phyloP scores from a whole-genome alignment of 1,140 invertebrate genomes.

The Maniola jurtina region DNA sequence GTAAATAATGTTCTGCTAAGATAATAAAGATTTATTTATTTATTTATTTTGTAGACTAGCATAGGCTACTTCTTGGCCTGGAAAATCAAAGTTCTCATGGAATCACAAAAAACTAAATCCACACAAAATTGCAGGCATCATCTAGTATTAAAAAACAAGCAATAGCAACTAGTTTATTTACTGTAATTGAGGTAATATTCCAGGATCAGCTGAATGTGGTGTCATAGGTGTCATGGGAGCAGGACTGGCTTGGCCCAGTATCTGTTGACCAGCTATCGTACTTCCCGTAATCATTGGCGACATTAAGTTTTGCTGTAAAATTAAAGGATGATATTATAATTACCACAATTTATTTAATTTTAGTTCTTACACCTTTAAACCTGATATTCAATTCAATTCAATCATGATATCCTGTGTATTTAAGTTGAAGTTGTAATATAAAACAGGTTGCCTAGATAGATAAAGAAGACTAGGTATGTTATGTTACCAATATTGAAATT shows the following conservation, averaged over 20 bases:
- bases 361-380: not conserved
- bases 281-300: conserved; percentile 86
- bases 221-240: conserved; percentile 96
- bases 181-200: conserved; percentile 96
- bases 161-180: conserved; percentile 77
- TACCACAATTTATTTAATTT: not conserved
- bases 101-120: too few species aligned
- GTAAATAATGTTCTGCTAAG: too few species aligned
- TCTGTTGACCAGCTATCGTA: conserved; percentile 69
- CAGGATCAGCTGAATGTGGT: conserved; percentile 95
- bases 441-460: too few species aligned
- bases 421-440: too few species aligned
- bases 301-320: conserved; percentile 88
- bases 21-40: too few species aligned
- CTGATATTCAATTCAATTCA: not conserved
- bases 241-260: conserved; percentile 82
- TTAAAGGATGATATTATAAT: not conserved
- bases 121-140: too few species aligned
- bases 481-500: too few species aligned
- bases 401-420: too few species aligned
- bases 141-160: not conserved
- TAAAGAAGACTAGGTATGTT: too few species aligned
- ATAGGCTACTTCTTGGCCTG: too few species aligned
- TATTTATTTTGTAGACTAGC: too few species aligned
- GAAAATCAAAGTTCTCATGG: too few species aligned